Percentiles rank a stretch among this genome's conserved stretches.
phyloP scores from a whole-genome alignment of 1,140 invertebrate genomes.

The Teleogryllus occipitalis region DNA sequence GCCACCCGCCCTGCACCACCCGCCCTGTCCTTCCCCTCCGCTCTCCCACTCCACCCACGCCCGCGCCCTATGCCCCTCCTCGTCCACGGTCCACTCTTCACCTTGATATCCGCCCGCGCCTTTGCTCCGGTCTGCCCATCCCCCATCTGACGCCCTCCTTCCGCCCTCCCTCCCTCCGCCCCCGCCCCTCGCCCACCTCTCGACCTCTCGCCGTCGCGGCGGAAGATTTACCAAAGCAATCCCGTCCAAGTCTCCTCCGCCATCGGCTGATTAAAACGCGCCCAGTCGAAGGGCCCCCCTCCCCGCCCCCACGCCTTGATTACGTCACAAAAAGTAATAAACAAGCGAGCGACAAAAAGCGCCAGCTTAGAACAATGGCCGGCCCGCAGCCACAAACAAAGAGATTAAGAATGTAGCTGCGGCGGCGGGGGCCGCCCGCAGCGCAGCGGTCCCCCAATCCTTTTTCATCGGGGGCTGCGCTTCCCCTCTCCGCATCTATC shows the following conservation, averaged over 20 bases:
- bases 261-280: neutral
- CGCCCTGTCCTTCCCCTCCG: no score
- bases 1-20: no score
- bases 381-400: neutral
- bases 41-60: no score
- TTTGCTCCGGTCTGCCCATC: no score
- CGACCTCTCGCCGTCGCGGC: no score
- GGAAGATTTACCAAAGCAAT: neutral
- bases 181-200: no score
- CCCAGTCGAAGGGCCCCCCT: neutral
- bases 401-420: neutral
- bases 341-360: neutral
- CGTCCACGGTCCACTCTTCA: no score
- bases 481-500: neutral
- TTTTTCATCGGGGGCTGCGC: neutral
- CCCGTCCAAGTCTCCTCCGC: neutral
- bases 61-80: no score
- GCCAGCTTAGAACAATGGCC: neutral
- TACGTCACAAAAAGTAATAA: neutral
- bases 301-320: neutral
- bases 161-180: no score
- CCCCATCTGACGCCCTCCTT: no score
- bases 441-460: neutral
- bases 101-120: no score
- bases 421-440: no score